Base-by-base conservation (phyloP, 2,888 invertebrate species). In the Oscheius sp. region DNA sequence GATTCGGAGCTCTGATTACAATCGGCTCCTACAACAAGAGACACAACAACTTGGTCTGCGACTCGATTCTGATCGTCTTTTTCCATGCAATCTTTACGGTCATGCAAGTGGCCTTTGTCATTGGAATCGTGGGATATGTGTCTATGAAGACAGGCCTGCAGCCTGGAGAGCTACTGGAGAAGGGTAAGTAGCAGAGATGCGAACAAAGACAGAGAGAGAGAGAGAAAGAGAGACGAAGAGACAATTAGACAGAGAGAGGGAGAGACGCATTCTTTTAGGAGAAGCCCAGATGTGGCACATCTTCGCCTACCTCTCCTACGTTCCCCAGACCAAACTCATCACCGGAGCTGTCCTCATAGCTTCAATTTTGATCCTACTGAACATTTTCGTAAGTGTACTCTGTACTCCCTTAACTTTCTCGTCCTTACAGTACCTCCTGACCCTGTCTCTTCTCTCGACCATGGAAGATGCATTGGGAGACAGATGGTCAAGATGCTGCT, bases 1-100 rank as follows among this genome's bases (percentile, higher is more conserved):
- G 89, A 21, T 88, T 87, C 73, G 89, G 89, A 2, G 86, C 86
- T 2, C 88, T 86, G 76, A 89, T 89, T 73, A 88, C 89, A 4
- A 84, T 89, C 71, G 87, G 85, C 42, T 85, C 85, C n/a, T 89
- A 89, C 78, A 88, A 86, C 79, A 87, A 88, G 73, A 78, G 87
- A 60, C 83, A 77, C 73, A 89, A 88, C 78, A 89, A 89, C 73
- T 79, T 89, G 21, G 88, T 89, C 76, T 85, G 86, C 4, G 87
- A 87, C 72, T 84, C 85, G 1, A 70, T 89, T 35, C 62, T 87
- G 53, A 74, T 89, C 58, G 71, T 85, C 11, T 51, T 86, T 50
- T 76, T 80, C 63, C 88, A 87, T 77, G 65, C 79, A 10, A 47
- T 85, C 21, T 70, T 85, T 35, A 80, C 83, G 1, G 70, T 74